A percentile compares a stretch with the other conserved stretches of the same genome.
Conservation (phyloP, 2,113 vertebrate genomes). For the human region DNA sequence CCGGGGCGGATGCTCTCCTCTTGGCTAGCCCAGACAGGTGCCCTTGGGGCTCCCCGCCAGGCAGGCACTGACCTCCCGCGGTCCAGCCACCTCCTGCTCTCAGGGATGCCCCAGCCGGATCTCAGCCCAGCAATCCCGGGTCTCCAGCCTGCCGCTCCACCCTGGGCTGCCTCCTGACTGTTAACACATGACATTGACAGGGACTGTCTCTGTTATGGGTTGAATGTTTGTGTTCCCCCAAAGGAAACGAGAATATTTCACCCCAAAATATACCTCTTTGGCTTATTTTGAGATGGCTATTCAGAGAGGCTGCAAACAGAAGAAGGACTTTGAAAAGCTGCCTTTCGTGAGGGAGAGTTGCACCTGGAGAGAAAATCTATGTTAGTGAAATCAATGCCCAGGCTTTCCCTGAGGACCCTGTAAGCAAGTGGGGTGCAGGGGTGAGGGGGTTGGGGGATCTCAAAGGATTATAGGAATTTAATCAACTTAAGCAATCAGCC, state of each 20-base stretch:
- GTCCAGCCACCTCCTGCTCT: not conserved
- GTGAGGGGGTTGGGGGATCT: no score
- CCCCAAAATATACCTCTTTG: not conserved
- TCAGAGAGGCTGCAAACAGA: not conserved
- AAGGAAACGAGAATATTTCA: not conserved
- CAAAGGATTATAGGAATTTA: no score
- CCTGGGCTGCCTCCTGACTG: no score
- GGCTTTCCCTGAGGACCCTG: not conserved
- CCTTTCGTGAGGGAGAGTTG: not conserved
- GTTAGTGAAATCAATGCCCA: not conserved
- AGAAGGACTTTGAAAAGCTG: not conserved
- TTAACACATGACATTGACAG: not conserved
- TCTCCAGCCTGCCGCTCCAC: not conserved
- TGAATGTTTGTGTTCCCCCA: not conserved
- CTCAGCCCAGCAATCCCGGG: not conserved
- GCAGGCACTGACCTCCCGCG: not conserved
- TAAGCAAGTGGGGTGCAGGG: no score
- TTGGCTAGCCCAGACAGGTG: not conserved
- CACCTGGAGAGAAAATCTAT: not conserved
- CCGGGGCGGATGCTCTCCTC: not conserved
- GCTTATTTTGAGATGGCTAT: not conserved
- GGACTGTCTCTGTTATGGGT: not conserved
- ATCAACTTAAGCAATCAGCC: no score
- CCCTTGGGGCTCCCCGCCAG: not conserved
- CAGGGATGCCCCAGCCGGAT: not conserved